Conservation (phyloP, 2,113 vertebrate species). For the Callospermophilus lateralis region DNA sequence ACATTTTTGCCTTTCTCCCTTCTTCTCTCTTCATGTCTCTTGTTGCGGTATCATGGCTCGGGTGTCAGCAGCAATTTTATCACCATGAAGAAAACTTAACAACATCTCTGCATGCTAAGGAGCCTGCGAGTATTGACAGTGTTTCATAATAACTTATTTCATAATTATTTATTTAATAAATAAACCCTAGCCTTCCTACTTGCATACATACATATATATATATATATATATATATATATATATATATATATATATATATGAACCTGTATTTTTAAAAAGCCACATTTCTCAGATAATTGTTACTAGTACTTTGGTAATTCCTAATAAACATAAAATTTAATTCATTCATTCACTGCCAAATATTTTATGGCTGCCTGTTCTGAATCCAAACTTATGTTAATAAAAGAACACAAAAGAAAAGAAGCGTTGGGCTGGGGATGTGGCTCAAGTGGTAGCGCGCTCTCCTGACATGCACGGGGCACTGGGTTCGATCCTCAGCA, state of each 20-base stretch:
- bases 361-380: background rate
- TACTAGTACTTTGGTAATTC: background rate
- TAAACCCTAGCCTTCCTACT: background rate
- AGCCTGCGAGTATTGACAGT: background rate
- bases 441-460: too few relatives aligned
- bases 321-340: background rate
- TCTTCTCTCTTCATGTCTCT: background rate
- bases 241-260: background rate
- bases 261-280: background rate
- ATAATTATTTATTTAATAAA: too few relatives aligned
- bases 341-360: background rate
- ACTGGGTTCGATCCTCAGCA: too few relatives aligned
- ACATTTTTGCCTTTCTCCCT: background rate
- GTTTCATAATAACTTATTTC: background rate
- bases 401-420: constrained; percentile 19
- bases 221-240: background rate
- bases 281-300: background rate
- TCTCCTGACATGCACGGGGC: too few relatives aligned
- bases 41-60: background rate
- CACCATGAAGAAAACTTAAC: background rate
- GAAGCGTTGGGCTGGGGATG: too few relatives aligned
- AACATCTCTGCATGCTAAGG: background rate
- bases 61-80: constrained; percentile 11
- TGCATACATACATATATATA: background rate
- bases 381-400: background rate